These are phyloP conservation scores for Ciconia stormi DNA, from an alignment of 2,113 vertebrate genomes.

Conservation along the genomic window DNA sequence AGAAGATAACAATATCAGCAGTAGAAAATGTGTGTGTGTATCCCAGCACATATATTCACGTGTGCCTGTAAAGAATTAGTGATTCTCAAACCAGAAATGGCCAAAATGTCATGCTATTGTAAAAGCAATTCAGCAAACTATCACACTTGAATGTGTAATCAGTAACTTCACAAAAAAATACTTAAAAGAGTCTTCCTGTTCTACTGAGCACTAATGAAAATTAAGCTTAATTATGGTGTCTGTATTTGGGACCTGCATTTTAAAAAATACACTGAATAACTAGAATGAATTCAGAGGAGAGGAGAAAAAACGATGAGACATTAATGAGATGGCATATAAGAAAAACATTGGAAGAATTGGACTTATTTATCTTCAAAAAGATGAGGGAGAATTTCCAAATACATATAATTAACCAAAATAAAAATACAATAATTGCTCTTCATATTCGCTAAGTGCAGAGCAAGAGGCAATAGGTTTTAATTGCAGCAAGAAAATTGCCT, in stretches of 20 bases:
- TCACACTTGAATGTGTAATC: background rate
- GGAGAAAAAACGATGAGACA: background rate
- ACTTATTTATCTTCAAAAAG: background rate
- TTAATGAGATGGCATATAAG: background rate
- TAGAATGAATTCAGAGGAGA: background rate
- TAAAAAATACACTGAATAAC: background rate
- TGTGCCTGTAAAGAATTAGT: background rate
- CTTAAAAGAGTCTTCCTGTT: background rate
- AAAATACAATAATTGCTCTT: constrained; percentile 14
- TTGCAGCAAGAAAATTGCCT: background rate
- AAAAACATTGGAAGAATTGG: background rate
- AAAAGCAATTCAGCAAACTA: background rate
- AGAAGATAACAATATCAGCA: background rate
- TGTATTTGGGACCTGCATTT: background rate
- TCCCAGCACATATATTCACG: background rate
- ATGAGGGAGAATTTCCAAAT: constrained; percentile 15
- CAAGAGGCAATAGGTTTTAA: background rate
- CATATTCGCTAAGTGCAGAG: background rate
- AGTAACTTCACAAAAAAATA: constrained; percentile 1
- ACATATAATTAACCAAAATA: constrained; percentile 8
- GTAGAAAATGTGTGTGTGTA: background rate
- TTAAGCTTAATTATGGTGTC: constrained; percentile 29
- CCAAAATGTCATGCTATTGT: background rate
- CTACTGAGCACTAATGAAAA: constrained; percentile 37
- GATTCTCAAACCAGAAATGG: background rate